Evolutionary conservation across 2,888 invertebrate species (phyloP).

Genomic region (Hyposoter didymator): DNA sequence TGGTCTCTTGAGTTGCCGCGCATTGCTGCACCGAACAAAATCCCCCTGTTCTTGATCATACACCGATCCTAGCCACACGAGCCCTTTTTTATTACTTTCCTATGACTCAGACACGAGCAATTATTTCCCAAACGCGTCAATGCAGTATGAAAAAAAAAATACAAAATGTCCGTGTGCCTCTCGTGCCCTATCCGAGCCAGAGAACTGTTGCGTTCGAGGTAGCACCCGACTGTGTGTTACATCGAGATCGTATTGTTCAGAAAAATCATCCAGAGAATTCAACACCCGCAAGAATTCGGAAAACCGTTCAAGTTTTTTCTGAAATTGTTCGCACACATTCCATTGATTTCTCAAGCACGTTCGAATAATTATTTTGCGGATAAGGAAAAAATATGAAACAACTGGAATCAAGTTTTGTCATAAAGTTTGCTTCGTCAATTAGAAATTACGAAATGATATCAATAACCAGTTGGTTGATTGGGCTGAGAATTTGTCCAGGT

Average conservation of each 20-base stretch:
- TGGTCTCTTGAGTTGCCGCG: background rate
- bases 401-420: no score
- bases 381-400: no score
- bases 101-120: background rate
- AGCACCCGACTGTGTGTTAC: background rate
- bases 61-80: background rate
- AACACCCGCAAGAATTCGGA: no score
- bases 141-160: background rate
- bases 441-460: no score
- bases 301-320: no score
- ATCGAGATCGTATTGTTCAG: background rate
- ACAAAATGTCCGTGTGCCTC: slow-evolving; percentile 58
- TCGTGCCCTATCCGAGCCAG: slow-evolving; percentile 51
- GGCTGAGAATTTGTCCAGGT: no score
- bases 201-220: background rate
- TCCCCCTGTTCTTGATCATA: background rate
- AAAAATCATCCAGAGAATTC: background rate
- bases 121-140: background rate
- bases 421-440: no score
- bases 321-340: no score
- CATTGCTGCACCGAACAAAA: slow-evolving; percentile 30
- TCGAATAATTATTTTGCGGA: no score
- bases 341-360: no score
- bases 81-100: slow-evolving; percentile 50
- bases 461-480: no score